Evolutionary conservation across 2,797 vertebrate species (phyloP).

Genomic region (Syngnathus rostellatus): DNA sequence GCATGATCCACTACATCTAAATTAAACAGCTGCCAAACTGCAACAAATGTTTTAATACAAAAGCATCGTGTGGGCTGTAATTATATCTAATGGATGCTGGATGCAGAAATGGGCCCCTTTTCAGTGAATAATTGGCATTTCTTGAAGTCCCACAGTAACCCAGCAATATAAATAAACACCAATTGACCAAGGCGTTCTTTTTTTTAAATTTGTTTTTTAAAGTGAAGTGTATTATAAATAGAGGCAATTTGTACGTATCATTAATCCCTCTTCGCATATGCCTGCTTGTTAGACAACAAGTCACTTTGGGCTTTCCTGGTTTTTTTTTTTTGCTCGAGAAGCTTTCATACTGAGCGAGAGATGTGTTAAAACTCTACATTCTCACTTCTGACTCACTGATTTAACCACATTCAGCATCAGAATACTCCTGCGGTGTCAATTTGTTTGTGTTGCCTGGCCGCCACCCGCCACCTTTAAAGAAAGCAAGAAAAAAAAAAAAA

Average conservation of each 20-base stretch:
- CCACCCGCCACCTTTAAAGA: neutral
- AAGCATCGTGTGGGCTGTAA: conserved; percentile 68
- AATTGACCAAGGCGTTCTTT: conserved; percentile 5
- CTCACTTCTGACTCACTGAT: conserved; percentile 94
- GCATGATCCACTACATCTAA: conserved; percentile 66
- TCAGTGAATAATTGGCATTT: conserved; percentile 37
- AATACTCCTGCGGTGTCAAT: conserved; percentile 83
- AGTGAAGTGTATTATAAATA: neutral
- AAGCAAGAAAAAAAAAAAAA: conserved; percentile 35
- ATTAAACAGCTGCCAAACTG: conserved; percentile 71
- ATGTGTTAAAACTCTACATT: conserved; percentile 98
- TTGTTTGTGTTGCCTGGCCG: conserved; percentile 67
- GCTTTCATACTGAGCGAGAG: conserved; percentile 73
- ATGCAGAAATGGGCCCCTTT: conserved; percentile 37
- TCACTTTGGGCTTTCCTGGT: conserved; percentile 64
- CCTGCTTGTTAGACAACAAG: conserved; percentile 58
- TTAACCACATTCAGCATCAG: conserved; percentile 83
- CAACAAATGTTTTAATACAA: conserved; percentile 73
- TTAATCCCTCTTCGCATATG: conserved; percentile 44
- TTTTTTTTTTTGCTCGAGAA: conserved; percentile 68
- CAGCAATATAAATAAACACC: conserved; percentile 16
- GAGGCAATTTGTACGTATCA: neutral
- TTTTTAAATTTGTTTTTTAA: neutral
- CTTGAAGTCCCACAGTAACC: conserved; percentile 20
- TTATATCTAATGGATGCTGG: conserved; percentile 68